A percentile compares a stretch with the other conserved stretches of the same genome.
These are phyloP conservation scores for Helicorthomorpha holstii DNA, from an alignment of 1,140 invertebrate genomes.

Conservation along the genomic window DNA sequence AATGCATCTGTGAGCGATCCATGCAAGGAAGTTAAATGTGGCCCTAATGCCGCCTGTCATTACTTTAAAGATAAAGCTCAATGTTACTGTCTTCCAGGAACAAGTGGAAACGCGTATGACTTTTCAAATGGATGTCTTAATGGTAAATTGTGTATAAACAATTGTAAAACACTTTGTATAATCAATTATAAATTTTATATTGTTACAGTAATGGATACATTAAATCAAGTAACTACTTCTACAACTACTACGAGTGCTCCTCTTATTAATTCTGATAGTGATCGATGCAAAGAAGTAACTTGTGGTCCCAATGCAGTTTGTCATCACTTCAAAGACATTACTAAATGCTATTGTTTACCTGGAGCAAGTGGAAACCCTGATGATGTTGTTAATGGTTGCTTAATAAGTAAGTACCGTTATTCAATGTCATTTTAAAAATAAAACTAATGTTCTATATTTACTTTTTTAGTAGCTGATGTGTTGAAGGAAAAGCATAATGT, in stretches of 20 bases:
- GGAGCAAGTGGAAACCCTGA: background rate
- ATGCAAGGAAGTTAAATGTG: background rate
- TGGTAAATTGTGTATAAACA: no score
- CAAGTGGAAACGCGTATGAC: background rate
- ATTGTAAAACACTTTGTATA: no score
- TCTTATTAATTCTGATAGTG: no score
- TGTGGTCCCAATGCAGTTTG: background rate
- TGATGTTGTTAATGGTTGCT: background rate
- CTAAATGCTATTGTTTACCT: background rate
- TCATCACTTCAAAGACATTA: background rate
- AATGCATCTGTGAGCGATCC: no score
- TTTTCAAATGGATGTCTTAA: background rate
- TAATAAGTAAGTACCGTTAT: background rate
- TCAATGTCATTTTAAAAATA: no score
- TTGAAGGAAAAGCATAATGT: conserved; percentile 27
- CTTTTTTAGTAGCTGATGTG: no score
- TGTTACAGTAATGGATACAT: no score
- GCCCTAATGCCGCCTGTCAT: background rate
- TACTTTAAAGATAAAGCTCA: background rate
- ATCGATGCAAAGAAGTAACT: background rate
- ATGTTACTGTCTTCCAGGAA: background rate
- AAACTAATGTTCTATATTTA: no score
- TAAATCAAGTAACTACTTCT: no score
- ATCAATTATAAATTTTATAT: no score
- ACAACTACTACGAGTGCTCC: no score